Evolutionary conservation across 2,888 invertebrate species (phyloP).

Genomic region (Lumbricus terrestris): DNA sequence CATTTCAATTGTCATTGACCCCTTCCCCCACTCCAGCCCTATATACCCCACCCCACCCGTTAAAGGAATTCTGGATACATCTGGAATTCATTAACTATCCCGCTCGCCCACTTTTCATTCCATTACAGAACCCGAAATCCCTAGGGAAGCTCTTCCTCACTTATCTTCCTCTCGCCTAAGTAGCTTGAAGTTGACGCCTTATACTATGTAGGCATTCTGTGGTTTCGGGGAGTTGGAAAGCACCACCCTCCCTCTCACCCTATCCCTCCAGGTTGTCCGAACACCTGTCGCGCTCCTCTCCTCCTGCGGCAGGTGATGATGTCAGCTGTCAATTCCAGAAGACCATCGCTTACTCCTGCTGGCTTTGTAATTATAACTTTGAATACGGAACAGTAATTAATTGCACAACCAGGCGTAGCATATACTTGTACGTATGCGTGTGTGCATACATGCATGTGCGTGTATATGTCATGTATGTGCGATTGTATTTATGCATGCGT

Average conservation of each 20-base stretch:
- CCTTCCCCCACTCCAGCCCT: no score
- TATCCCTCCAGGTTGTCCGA: neutral
- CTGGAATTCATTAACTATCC: neutral
- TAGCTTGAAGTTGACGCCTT: neutral
- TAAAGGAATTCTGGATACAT: neutral
- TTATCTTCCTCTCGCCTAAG: neutral
- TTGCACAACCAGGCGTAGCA: neutral
- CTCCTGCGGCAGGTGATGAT: neutral
- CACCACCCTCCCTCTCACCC: neutral
- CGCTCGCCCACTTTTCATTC: neutral
- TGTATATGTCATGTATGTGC: no score
- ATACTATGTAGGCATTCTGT: neutral
- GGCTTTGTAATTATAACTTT: neutral
- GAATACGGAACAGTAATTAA: neutral
- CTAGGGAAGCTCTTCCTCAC: neutral
- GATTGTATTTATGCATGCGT: neutral
- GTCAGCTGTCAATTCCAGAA: neutral
- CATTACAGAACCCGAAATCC: neutral
- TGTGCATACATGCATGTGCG: neutral
- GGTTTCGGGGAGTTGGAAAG: neutral
- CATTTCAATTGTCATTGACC: neutral
- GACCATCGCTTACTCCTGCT: neutral
- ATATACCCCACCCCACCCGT: no score
- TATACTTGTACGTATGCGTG: neutral
- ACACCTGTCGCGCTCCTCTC: neutral